Conservation (phyloP, 2,113 vertebrate species). For the Naja naja region DNA sequence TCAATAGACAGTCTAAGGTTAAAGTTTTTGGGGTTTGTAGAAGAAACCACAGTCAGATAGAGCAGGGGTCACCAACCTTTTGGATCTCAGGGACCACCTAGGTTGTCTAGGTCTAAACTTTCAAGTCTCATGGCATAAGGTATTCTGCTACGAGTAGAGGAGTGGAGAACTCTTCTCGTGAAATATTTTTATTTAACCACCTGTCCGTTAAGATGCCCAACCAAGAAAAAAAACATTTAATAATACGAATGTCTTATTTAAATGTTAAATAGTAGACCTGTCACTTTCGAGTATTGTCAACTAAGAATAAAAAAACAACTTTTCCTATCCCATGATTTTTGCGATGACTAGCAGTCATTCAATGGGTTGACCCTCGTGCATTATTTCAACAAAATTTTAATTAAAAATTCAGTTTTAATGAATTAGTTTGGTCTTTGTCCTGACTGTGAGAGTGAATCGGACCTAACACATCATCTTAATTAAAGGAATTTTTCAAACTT, state of each 20-base stretch:
- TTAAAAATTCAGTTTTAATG: neutral
- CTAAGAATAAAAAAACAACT: neutral
- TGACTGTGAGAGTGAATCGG: neutral
- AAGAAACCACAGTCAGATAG: too few relatives aligned
- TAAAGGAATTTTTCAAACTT: neutral
- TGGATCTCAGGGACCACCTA: too few relatives aligned
- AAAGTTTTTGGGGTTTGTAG: too few relatives aligned
- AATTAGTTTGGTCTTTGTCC: neutral
- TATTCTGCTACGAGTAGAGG: too few relatives aligned
- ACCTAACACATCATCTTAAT: neutral
- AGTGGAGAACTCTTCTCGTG: too few relatives aligned
- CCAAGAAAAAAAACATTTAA: neutral
- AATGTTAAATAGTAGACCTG: neutral
- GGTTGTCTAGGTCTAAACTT: too few relatives aligned
- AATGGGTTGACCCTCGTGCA: neutral
- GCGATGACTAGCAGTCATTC: neutral
- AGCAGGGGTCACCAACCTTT: too few relatives aligned
- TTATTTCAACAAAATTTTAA: neutral
- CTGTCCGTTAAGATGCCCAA: neutral
- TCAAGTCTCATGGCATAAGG: too few relatives aligned
- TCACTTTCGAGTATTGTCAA: neutral
- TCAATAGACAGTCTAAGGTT: too few relatives aligned
- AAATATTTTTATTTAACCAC: neutral
- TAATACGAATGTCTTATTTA: neutral
- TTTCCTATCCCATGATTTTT: neutral